Evolutionary conservation across 2,888 invertebrate genomes (phyloP).

Genomic region (Erebia aethiops): DNA sequence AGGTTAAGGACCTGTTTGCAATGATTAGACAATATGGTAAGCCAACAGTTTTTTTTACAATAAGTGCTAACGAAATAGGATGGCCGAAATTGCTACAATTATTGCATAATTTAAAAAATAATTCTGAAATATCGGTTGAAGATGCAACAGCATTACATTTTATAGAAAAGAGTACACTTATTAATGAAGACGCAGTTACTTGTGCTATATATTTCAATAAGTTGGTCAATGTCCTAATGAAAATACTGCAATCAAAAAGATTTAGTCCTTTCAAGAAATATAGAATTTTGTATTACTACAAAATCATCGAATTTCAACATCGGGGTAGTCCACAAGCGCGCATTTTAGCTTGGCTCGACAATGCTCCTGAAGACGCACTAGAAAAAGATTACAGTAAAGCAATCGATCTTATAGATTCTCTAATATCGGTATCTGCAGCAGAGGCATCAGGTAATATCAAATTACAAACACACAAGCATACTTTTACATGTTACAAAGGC

Average conservation of each 20-base stretch:
- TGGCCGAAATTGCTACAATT: slow-evolving; percentile 52
- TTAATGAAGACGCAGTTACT: slow-evolving; percentile 51
- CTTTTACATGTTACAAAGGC: slow-evolving; percentile 50
- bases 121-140: slow-evolving; percentile 8
- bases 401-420: slow-evolving; percentile 37
- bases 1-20: slow-evolving; percentile 59
- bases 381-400: slow-evolving; percentile 30
- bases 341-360: slow-evolving; percentile 50
- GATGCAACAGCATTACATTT: slow-evolving; percentile 41
- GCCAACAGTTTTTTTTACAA: slow-evolving; percentile 58
- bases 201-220: slow-evolving; percentile 54
- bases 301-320: slow-evolving; percentile 50
- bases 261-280: slow-evolving; percentile 48
- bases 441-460: slow-evolving; percentile 51
- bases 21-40: slow-evolving; percentile 60
- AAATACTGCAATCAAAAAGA: slow-evolving; percentile 47
- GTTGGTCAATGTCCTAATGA: slow-evolving; percentile 48
- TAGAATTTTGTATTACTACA: slow-evolving; percentile 46
- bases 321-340: slow-evolving; percentile 49
- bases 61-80: slow-evolving; percentile 60
- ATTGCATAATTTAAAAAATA: slow-evolving; percentile 48
- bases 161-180: slow-evolving; percentile 39
- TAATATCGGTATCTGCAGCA: slow-evolving; percentile 42
- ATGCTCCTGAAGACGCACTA: slow-evolving; percentile 43
- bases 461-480: slow-evolving; percentile 50